Conservation (phyloP, 2,113 vertebrate genomes). For the Hypocryptadius cinnamomeus region DNA sequence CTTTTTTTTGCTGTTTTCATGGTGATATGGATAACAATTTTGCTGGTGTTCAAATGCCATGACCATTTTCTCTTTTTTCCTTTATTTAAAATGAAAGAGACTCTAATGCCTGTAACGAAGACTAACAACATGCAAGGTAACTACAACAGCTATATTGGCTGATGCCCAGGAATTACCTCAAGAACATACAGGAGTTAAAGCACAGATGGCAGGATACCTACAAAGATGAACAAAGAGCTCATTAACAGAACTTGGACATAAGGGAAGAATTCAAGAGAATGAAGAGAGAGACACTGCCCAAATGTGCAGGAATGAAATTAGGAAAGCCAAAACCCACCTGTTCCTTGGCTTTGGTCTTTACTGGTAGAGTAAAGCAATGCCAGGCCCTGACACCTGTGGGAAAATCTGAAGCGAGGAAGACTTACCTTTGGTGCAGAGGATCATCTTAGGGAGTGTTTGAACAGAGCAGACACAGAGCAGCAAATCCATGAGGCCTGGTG, state of each 20-base stretch:
- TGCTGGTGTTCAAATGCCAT: not conserved
- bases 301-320: not conserved
- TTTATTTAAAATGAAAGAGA: not conserved
- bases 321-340: not conserved
- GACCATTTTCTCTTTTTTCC: not conserved
- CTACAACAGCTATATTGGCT: not conserved
- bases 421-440: not conserved
- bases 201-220: not conserved
- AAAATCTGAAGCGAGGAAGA: not conserved
- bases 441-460: not conserved
- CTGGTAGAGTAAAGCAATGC: not conserved
- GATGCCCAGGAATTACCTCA: not conserved
- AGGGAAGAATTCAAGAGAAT: not conserved
- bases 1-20: not conserved
- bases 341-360: not conserved
- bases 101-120: not conserved
- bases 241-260: not conserved
- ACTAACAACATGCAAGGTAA: not conserved
- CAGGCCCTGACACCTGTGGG: not conserved
- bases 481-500: not conserved
- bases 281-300: not conserved
- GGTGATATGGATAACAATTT: not conserved
- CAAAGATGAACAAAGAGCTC: not conserved
- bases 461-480: not conserved
- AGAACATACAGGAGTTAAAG: not conserved